Evolutionary conservation across 2,888 invertebrate genomes (phyloP), one percentile per base, ranked within the genome.

Genomic region (Eremobia ochroleuca): DNA sequence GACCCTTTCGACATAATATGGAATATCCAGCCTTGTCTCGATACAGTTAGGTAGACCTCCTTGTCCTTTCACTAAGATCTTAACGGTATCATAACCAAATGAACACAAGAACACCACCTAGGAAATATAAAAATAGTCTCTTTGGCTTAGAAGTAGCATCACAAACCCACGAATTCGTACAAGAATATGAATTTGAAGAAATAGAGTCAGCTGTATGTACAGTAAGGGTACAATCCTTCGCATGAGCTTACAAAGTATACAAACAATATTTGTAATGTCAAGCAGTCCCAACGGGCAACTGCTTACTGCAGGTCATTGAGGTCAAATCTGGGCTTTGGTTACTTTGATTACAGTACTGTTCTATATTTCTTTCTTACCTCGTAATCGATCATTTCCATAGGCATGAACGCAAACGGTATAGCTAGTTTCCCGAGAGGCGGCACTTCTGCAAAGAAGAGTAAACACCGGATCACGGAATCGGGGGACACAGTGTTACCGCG

Each of bases 311-410:
- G n/a, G 40, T 64, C 25, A 11, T 61, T 34, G 11, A 61, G 18
- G 34, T 34, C 43, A 15, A 11, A 31, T 28, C 4, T 34, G 18
- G 21, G 11, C 4, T 18, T 71, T 40, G 11, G 18, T 13, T 37
- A 52, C 34, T 49, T 49, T 37, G 40, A 64, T 55, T 21, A n/a
- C 49, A 46, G 65, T 37, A 40, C 18, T 28, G 18, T 40, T 37
- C 21, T 18, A 31, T 11, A 37, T 37, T 21, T 52, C 18, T 34
- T 49, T 18, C 18, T 71, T 88, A 95, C 96, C 94, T 96, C 94
- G 78, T 97, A 97, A 87, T 96, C 94, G 34, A 96, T 92, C 96
- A 97, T 96, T 91, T 97, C 96, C 31, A 94, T 94, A 0, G 97
- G 97, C 93, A 96, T 90, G 70, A 97, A 97, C 18, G 96, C 93